Percentiles rank a stretch among this genome's conserved stretches.
Evolutionary conservation across 30 jellyfish, hydroid and myxozoan genomes (phyloP).

Genomic region (Cassiopea andromeda): DNA sequence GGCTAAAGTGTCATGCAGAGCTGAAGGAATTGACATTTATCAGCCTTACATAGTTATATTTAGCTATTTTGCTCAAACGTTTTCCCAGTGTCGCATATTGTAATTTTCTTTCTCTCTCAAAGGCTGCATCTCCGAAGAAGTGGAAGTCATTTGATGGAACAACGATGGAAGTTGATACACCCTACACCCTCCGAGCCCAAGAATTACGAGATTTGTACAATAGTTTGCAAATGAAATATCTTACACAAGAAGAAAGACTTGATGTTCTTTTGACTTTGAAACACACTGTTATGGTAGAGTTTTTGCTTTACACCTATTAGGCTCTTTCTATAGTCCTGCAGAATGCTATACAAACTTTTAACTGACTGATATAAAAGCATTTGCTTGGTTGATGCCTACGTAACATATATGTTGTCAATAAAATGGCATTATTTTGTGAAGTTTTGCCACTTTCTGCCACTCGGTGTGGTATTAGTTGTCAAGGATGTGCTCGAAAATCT

Average conservation of each 20-base stretch:
- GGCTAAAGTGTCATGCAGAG: no score
- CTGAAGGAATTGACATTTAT: no score
- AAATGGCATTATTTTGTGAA: no score
- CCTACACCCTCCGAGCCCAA: conserved; percentile 87
- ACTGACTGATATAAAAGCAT: no score
- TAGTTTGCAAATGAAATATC: conserved; percentile 87
- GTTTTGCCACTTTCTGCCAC: no score
- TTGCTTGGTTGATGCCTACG: no score
- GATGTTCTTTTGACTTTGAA: conserved; percentile 86
- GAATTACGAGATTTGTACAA: conserved; percentile 86
- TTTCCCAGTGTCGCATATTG: not conserved
- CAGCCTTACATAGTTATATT: no score
- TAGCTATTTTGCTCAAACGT: no score
- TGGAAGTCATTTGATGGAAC: conserved; percentile 92
- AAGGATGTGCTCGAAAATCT: no score
- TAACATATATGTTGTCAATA: no score
- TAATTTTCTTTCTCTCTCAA: not conserved
- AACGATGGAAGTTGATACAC: conserved; percentile 85
- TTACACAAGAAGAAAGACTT: conserved; percentile 91
- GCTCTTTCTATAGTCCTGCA: not conserved
- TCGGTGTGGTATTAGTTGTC: no score
- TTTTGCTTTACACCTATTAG: not conserved
- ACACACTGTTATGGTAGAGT: conserved; percentile 81
- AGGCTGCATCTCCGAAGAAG: conserved; percentile 92
- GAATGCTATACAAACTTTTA: not conserved